Percentiles rank a stretch among this genome's conserved stretches.
phyloP scores from a whole-genome alignment of 2,888 invertebrate species.

The Stenoptilia bipunctidactyla region DNA sequence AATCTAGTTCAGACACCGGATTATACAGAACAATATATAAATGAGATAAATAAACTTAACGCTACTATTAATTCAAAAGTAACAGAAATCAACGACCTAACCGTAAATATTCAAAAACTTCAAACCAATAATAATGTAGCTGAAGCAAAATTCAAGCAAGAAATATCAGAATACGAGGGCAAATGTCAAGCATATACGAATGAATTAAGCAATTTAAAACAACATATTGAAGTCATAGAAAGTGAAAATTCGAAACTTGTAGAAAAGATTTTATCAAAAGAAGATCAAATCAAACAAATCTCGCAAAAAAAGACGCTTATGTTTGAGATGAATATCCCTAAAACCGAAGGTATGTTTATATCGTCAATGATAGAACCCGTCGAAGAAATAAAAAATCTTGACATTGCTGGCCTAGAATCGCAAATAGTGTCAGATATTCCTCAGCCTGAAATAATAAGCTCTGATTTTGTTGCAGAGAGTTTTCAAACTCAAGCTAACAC shows the following conservation, averaged over 20 bases:
- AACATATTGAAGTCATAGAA: constrained; percentile 33
- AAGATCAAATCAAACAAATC: constrained; percentile 43
- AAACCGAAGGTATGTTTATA: constrained; percentile 63
- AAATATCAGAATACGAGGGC: constrained; percentile 23
- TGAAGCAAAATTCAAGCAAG: constrained; percentile 25
- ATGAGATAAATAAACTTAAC: constrained; percentile 71
- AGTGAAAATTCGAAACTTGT: not conserved
- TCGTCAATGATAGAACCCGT: constrained; percentile 56
- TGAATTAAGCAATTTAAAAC: constrained; percentile 27
- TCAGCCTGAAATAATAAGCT: constrained; percentile 8
- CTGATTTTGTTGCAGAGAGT: not conserved
- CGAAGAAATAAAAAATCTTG: constrained; percentile 26
- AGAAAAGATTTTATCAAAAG: constrained; percentile 26
- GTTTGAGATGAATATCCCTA: constrained; percentile 63
- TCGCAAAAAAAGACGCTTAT: constrained; percentile 43
- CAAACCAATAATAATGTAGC: constrained; percentile 29
- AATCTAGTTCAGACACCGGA: constrained; percentile 31
- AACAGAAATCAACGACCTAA: constrained; percentile 47
- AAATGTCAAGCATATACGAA: constrained; percentile 25
- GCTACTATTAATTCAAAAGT: constrained; percentile 61
- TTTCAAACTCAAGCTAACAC: not conserved
- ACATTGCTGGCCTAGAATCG: constrained; percentile 44
- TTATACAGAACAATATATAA: constrained; percentile 61
- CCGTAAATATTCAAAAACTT: constrained; percentile 30
- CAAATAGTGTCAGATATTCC: constrained; percentile 44